phyloP scores from a whole-genome alignment of 2,888 invertebrate genomes.

The Pristionchus japonicus region DNA sequence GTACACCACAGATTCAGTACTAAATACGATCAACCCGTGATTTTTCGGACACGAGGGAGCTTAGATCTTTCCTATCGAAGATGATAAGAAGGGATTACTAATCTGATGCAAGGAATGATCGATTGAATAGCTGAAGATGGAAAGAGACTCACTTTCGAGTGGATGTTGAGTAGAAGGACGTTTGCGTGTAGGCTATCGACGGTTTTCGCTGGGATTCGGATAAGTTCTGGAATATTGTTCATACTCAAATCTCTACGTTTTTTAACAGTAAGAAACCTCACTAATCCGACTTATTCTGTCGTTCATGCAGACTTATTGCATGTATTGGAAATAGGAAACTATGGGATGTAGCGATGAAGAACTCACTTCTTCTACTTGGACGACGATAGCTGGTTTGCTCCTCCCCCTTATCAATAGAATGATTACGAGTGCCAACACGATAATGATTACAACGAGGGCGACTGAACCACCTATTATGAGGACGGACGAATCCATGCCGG shows the following conservation, averaged over 20 bases:
- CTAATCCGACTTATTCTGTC: no score
- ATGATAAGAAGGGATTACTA: background rate
- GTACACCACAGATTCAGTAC: background rate
- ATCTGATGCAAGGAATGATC: background rate
- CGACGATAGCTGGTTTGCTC: background rate
- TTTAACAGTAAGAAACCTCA: no score
- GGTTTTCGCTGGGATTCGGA: background rate
- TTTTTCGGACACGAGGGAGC: background rate
- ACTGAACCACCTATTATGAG: background rate
- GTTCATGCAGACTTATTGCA: no score
- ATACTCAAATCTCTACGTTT: background rate
- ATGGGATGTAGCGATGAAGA: background rate
- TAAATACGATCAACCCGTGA: background rate
- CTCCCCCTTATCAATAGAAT: background rate
- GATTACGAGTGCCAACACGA: background rate
- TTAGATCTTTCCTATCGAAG: background rate
- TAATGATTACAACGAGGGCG: background rate
- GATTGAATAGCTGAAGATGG: background rate
- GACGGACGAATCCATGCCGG: background rate
- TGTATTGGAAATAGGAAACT: background rate
- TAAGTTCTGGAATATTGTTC: background rate
- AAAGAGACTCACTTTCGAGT: background rate
- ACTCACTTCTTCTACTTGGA: background rate
- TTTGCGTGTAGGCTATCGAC: background rate
- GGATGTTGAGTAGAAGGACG: background rate